Conservation (phyloP, 2,797 vertebrate genomes). For the Sibirionetta formosa region DNA sequence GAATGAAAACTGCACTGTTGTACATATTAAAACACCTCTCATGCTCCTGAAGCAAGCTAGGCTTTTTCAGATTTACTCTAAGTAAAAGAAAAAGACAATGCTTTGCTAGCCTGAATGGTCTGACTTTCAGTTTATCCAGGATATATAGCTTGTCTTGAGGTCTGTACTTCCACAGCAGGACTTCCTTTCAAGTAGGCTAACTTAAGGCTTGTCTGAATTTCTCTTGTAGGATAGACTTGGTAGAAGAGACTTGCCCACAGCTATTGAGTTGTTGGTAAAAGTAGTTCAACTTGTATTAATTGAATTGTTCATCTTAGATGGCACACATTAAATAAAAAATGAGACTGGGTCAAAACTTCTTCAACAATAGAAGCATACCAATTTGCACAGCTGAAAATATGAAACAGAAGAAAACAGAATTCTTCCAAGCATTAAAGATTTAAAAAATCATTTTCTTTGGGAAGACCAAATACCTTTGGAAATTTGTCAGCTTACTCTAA, state of each 20-base stretch:
- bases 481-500: conserved; percentile 44
- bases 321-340: background rate
- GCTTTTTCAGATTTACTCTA: background rate
- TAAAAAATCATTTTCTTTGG: conserved; percentile 44
- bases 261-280: background rate
- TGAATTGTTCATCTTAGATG: background rate
- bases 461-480: conserved; percentile 40
- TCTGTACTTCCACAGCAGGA: background rate
- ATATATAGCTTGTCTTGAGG: background rate
- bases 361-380: background rate
- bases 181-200: background rate
- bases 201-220: background rate
- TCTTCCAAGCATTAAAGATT: conserved; percentile 11
- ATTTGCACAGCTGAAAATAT: background rate
- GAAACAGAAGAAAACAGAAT: background rate
- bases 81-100: background rate
- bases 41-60: background rate
- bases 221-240: background rate
- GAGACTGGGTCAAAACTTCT: background rate
- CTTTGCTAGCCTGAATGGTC: background rate
- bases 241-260: background rate
- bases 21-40: background rate
- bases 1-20: background rate
- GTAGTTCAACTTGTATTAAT: background rate
- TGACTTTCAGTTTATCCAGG: background rate